Base-by-base conservation (phyloP, 2,113 vertebrate species). In the Orthonyx spaldingii region DNA sequence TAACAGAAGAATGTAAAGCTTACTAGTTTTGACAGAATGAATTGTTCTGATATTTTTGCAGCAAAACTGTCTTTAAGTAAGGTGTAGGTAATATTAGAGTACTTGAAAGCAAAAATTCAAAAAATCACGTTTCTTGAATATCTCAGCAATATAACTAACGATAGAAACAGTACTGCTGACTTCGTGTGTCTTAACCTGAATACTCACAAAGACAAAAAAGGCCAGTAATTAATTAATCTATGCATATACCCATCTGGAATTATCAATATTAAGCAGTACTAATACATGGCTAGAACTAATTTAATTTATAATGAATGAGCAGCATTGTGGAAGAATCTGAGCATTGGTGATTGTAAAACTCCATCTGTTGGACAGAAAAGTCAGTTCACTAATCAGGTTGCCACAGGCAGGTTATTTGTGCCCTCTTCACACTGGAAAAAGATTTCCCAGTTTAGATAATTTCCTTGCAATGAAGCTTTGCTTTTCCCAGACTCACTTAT, bases 281-380 rank as follows among this genome's bases (percentile, higher is more conserved):
- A 70, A 88, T 59, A 70, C 0, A 0, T 39, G 21, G 22, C 33
- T 70, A 83, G 56, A 56, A 41, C 7, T 77, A 60, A 71, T 75
- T 80, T 52, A 64, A 49, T 78, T 63, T 68, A 23, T 35, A 84
- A 46, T 35, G 46, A 80, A 87, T 47, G 35, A 84, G 42, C 12
- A 59, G 30, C n/a, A 22, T 2, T 22, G 11, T 2, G 1, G 19
- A 50, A 75, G 65, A 59, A 81, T 59, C 35, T 64, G 68, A 90
- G 49, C 56, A 87, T 27, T 4, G 5, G 56, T 93, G 85, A 84
- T 50, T 78, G 20, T 68, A 49, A 96, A 95, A 97, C 96, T 90
- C 94, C 94, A 95, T 90, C 95, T 96, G 63, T 93, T 21, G 93
- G 95, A 86, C 80, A 33, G 76, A 90, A 89, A 70, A 63, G 88